phyloP scores from a whole-genome alignment of 2,113 vertebrate species.

The Myrmecobius fasciatus region DNA sequence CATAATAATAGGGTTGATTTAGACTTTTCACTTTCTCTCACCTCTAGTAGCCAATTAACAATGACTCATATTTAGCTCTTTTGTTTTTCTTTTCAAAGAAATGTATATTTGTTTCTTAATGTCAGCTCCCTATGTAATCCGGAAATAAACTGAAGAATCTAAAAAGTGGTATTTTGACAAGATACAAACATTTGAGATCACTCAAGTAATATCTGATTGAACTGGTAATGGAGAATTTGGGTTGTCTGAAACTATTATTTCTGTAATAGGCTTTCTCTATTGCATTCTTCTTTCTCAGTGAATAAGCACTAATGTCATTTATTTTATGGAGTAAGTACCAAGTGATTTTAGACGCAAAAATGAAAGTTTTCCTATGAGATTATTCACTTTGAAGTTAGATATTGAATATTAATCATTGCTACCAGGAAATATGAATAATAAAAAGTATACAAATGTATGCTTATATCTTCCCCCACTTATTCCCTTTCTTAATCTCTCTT shows the following conservation, averaged over 20 bases:
- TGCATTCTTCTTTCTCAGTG: not conserved
- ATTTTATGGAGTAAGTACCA: rapidly evolving
- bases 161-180: not conserved
- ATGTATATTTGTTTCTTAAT: not conserved
- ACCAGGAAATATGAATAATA: not conserved
- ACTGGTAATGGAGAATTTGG: not conserved
- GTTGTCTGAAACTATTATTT: rapidly evolving
- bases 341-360: not conserved
- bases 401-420: not conserved
- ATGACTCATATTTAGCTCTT: not conserved
- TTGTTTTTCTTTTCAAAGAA: not conserved
- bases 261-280: not conserved
- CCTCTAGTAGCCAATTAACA: not conserved
- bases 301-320: rapidly evolving
- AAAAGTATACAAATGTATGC: rapidly evolving
- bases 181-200: rapidly evolving
- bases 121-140: not conserved
- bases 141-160: not conserved
- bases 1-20: not conserved
- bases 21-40: not conserved
- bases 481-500: not conserved
- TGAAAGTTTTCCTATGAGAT: not conserved
- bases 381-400: not conserved
- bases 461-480: rapidly evolving
- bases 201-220: not conserved